Percentiles rank a stretch among this genome's conserved stretches.
Conservation (phyloP, 2,888 invertebrate species). For the Nezara viridula region DNA sequence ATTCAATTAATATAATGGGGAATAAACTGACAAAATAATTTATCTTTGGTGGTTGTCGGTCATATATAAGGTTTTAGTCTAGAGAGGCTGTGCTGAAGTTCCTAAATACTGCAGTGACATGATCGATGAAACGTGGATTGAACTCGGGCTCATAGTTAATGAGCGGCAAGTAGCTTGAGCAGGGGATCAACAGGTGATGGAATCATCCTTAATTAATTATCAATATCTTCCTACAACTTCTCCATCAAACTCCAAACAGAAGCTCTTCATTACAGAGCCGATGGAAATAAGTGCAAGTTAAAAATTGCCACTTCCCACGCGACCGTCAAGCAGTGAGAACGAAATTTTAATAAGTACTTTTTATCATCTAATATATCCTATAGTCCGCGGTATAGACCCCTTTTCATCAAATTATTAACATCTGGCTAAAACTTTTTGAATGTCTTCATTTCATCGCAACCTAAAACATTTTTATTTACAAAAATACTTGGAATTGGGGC, state of each 20-base stretch:
- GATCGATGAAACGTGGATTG: conserved; percentile 13
- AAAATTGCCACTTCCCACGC: neutral
- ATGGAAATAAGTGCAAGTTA: neutral
- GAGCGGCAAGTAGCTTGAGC: neutral
- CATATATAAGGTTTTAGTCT: too few relatives aligned
- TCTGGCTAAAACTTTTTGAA: too few relatives aligned
- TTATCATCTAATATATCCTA: too few relatives aligned
- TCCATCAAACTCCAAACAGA: neutral
- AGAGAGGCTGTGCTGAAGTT: neutral
- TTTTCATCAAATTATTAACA: too few relatives aligned
- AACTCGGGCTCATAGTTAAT: neutral
- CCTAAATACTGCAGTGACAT: neutral
- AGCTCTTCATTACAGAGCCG: neutral
- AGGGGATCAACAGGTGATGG: neutral
- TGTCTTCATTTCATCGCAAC: too few relatives aligned
- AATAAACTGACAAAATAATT: too few relatives aligned
- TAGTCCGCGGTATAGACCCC: too few relatives aligned
- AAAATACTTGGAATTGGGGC: too few relatives aligned
- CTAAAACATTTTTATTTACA: too few relatives aligned
- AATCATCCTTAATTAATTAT: conserved; percentile 14
- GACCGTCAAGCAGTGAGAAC: neutral
- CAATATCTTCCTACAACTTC: conserved; percentile 45
- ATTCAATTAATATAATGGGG: too few relatives aligned
- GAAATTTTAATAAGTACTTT: neutral
- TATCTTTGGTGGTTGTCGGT: too few relatives aligned